Evolutionary conservation across 2,888 invertebrate species (phyloP), one percentile per base, ranked within the genome.

Genomic region (Drosophila anomelani): DNA sequence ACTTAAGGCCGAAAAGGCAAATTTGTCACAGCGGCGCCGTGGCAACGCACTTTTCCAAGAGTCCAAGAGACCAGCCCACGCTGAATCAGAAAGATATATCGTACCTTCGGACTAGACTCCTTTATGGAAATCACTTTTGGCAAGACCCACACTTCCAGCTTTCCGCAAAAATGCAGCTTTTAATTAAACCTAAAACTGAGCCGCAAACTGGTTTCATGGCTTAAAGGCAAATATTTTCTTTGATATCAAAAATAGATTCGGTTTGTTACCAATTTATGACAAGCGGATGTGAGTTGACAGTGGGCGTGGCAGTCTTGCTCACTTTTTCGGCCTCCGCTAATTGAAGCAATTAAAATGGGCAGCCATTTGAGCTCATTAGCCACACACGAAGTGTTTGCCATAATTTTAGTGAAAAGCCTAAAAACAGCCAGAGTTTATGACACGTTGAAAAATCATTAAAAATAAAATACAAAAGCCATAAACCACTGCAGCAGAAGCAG

Each of bases 221-320:
- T 39, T 49, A 32, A 56, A 49, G 39, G 34, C 17, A 70, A 67
- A 78, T 76, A 78, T 83, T 80, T 80, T 63, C 76, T 58, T 66
- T 57, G 64, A 59, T 68, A 61, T 59, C 69, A 68, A 57, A 68
- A 59, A 67, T 67, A 54, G 41, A 47, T 75, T 49, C n/a, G 64
- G 26, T 44, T 23, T 20, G 32, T 54, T 56, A 56, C 66, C 78
- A 79, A 73, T 59, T 86, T 85, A 81, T 88, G 85, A 87, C 80
- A 80, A 77, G 76, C 89, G 85, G 87, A 89, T 87, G 73, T 79
- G 73, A 79, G 75, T 68, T 80, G 89, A 82, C 89, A 78, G 51
- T 78, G 72, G 78, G 78, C 78, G 78, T 75, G 60, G 57, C 62
- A 54, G 62, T 53, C 13, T 44, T 44, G 20, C 32, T 26, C 57